Base-by-base conservation (phyloP, 1,140 invertebrate genomes). In the Colletes latitarsis region DNA sequence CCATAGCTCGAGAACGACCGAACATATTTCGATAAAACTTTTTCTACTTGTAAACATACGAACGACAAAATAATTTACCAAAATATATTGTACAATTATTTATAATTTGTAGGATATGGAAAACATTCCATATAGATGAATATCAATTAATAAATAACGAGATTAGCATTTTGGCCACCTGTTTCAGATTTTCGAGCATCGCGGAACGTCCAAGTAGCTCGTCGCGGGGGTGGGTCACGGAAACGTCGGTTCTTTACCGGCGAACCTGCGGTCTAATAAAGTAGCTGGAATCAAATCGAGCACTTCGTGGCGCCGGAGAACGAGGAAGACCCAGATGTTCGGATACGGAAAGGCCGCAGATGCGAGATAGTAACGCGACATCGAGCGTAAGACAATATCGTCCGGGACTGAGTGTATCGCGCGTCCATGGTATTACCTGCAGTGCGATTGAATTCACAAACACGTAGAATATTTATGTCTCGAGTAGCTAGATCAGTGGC, bases 351-450 rank as follows among this genome's bases (percentile, higher is more conserved):
- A 81, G 71, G 58, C 62, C 68, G 78, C 85, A 77, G 74, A 73
- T 62, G 81, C 41, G 64, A 72, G 72, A 67, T 66, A 71, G 57
- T 53, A 71, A 82, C 55, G 62, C 69, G 70, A 77, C 69, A 53
- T 76, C 58, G 77, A 14, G 53, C 53, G 77, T 41, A 70, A 86
- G 82, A 81, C 81, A 85, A 87, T 87, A 87, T 84, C 81, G 81
- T 64, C 67, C 14, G 19, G 60, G 14, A 74, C 71, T 68, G 70
- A 60, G 5, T 72, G 80, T 74, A 83, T 85, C 75, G 81, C 80
- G 79, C 79, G 77, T 76, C 74, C 66, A 53, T 53, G 62, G 66
- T 76, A 84, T 75, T 81, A 83, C 67, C 67, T 81, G 71, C 76
- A 70, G 41, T 66, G 19, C 68, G 77, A 82, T 86, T 88, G 71